Conservation (phyloP, 2,113 vertebrate genomes). For the Barbus barbus region DNA sequence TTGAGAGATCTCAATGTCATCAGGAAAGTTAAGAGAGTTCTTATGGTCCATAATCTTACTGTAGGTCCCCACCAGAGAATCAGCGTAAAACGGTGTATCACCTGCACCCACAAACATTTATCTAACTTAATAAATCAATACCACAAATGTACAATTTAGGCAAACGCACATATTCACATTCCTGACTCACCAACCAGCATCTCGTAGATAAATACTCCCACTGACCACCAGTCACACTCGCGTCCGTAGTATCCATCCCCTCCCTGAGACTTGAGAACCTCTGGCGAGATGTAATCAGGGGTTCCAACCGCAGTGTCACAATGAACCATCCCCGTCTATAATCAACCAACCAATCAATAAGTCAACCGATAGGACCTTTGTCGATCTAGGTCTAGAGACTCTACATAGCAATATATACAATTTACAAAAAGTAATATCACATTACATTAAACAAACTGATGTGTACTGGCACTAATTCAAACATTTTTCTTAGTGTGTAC, state of each 20-base stretch:
- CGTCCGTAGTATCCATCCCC: conserved; percentile 96
- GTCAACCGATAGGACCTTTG: background rate
- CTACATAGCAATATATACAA: background rate
- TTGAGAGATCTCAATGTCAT: conserved; percentile 97
- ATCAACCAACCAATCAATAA: conserved; percentile 14
- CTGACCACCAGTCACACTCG: conserved; percentile 99
- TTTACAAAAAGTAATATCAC: background rate
- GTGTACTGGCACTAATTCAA: background rate
- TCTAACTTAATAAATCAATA: background rate
- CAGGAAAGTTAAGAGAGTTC: conserved; percentile 94
- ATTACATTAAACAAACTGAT: background rate
- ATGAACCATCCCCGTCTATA: conserved; percentile 95
- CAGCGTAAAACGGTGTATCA: conserved; percentile 97
- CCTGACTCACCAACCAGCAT: conserved; percentile 94
- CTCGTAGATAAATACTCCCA: conserved; percentile 98
- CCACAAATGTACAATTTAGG: background rate
- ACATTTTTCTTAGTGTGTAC: background rate
- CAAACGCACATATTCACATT: background rate
- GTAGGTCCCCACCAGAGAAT: conserved; percentile 97
- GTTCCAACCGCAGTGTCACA: conserved; percentile 97
- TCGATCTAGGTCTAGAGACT: background rate
- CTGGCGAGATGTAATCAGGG: conserved; percentile 95
- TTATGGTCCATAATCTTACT: conserved; percentile 99
- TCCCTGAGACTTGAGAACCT: conserved; percentile 94
- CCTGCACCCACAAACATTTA: conserved; percentile 70